These are phyloP conservation scores for Diacarnus erythraeanus DNA, from an alignment of 37 sponge, comb jelly and placozoan species.

Conservation along the genomic window DNA sequence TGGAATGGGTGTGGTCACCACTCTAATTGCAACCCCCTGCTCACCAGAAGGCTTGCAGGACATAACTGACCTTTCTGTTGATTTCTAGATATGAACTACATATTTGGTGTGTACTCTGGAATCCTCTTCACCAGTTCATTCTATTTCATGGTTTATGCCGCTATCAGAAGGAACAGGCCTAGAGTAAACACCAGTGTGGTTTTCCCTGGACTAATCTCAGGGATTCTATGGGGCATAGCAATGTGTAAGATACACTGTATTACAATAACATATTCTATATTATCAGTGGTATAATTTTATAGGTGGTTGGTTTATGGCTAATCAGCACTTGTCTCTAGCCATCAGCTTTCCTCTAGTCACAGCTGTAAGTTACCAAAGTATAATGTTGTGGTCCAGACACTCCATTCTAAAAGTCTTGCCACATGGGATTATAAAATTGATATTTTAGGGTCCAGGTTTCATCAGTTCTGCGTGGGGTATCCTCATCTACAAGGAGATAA, in stretches of 20 bases:
- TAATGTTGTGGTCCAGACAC: not conserved
- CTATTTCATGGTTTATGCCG: conserved; percentile 61
- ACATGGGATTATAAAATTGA: not conserved
- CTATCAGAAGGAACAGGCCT: conserved; percentile 64
- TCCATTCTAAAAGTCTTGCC: not conserved
- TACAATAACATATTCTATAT: too few relatives aligned
- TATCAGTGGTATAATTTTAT: too few relatives aligned
- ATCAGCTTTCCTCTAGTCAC: conserved; percentile 70
- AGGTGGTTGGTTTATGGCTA: conserved; percentile 79
- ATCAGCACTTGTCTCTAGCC: conserved; percentile 66
- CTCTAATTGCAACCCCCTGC: too few relatives aligned
- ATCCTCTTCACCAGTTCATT: conserved; percentile 76
- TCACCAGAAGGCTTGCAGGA: not conserved
- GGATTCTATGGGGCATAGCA: conserved; percentile 90
- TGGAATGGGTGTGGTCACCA: too few relatives aligned
- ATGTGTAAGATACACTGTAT: conserved; percentile 64
- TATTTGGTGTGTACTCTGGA: conserved; percentile 76
- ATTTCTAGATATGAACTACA: conserved; percentile 64
- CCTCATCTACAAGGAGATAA: conserved; percentile 75
- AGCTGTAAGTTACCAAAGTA: conserved; percentile 49
- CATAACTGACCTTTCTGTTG: not conserved
- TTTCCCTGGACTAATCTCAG: conserved; percentile 79
- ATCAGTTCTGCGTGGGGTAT: conserved; percentile 77
- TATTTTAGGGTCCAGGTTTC: conserved; percentile 72
- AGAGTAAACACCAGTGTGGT: conserved; percentile 67